A percentile compares a stretch with the other conserved stretches of the same genome.
Conservation (phyloP, 1,140 invertebrate genomes). For the Heliconius melpomene region DNA sequence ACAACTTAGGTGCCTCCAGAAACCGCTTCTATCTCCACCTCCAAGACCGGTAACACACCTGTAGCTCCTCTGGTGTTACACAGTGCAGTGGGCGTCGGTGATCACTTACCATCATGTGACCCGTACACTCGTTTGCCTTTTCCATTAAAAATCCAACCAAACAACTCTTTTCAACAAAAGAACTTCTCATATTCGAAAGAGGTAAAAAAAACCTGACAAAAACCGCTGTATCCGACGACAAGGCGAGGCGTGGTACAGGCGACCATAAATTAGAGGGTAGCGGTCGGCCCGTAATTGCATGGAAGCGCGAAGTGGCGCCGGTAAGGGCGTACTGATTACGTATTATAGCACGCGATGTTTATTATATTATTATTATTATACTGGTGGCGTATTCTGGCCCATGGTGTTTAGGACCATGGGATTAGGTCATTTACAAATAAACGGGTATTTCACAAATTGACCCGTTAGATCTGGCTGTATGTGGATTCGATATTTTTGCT, state of each 20-base stretch:
- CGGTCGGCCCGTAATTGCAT: constrained; percentile 49
- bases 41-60: too few species aligned
- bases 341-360: constrained; percentile 49
- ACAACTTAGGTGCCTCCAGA: too few species aligned
- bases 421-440: constrained; percentile 1
- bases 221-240: constrained; percentile 21
- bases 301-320: constrained; percentile 45
- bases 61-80: too few species aligned
- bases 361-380: constrained; percentile 46
- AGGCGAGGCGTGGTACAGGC: constrained; percentile 49
- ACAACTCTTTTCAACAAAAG: neutral
- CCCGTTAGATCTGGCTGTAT: neutral
- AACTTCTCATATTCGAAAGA: neutral
- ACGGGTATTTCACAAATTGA: neutral
- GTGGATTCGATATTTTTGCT: neutral
- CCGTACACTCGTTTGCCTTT: neutral
- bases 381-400: constrained; percentile 20
- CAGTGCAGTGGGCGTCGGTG: too few species aligned
- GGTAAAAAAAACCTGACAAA: neutral
- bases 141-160: neutral
- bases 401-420: neutral
- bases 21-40: too few species aligned
- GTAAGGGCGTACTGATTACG: constrained; percentile 45
- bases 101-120: too few species aligned
- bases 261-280: constrained; percentile 67